Evolutionary conservation across 2,888 invertebrate species (phyloP).

Genomic region (Melanchra persicariae): DNA sequence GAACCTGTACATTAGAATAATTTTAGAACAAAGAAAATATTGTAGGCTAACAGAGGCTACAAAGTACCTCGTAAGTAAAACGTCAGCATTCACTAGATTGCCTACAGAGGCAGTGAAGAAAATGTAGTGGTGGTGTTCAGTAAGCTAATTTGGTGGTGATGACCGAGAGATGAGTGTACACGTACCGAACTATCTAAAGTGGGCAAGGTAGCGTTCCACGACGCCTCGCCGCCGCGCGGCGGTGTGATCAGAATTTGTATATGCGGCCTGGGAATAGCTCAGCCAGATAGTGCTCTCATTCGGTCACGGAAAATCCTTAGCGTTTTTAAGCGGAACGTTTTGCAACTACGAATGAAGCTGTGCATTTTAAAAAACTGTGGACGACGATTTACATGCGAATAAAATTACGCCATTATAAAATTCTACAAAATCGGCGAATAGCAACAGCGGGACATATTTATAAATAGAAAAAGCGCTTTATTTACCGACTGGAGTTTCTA

Average conservation of each 20-base stretch:
- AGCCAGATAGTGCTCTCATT: constrained; percentile 85
- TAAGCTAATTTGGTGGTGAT: constrained; percentile 58
- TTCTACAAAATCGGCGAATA: constrained; percentile 65
- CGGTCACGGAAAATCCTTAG: constrained; percentile 85
- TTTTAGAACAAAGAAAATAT: neutral
- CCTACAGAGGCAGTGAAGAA: constrained; percentile 28
- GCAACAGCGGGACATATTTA: constrained; percentile 64
- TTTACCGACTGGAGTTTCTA: constrained; percentile 5
- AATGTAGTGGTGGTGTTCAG: constrained; percentile 46
- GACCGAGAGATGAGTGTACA: constrained; percentile 61
- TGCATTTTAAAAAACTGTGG: constrained; percentile 80
- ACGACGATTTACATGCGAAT: constrained; percentile 80
- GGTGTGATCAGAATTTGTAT: constrained; percentile 89
- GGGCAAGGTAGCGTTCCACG: constrained; percentile 64
- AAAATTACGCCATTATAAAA: constrained; percentile 77
- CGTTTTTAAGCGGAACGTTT: constrained; percentile 86
- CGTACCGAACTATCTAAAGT: constrained; percentile 66
- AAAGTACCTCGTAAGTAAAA: neutral
- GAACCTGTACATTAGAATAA: neutral
- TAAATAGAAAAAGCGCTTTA: constrained; percentile 50
- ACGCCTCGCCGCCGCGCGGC: constrained; percentile 68
- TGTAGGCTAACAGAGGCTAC: neutral
- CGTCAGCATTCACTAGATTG: constrained; percentile 9
- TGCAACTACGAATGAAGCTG: constrained; percentile 86
- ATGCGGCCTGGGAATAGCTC: constrained; percentile 86